Evolutionary conservation across 1,140 invertebrate species (phyloP).

Genomic region (Littorina saxatilis): DNA sequence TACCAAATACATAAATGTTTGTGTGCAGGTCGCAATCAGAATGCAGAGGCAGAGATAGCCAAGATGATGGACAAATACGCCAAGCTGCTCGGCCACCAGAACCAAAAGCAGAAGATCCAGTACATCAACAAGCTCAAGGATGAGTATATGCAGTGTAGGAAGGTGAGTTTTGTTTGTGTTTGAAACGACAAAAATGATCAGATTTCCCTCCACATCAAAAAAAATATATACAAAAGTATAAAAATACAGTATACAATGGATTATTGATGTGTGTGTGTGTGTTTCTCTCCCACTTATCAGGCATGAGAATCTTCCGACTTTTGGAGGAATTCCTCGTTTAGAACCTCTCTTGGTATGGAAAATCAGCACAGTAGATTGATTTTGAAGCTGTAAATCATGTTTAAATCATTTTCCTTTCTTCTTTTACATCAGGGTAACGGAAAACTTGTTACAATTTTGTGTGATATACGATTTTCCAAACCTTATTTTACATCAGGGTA

Average conservation of each 20-base stretch:
- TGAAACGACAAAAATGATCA: constrained; percentile 1
- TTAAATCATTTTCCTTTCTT: too few relatives aligned
- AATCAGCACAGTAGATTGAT: too few relatives aligned
- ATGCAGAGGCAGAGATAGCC: constrained; percentile 76
- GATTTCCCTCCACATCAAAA: not conserved
- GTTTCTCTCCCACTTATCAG: not conserved
- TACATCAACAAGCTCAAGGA: constrained; percentile 81
- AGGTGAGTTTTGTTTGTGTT: constrained; percentile 72
- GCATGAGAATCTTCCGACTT: not conserved
- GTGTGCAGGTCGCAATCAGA: constrained; percentile 54
- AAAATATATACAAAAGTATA: too few relatives aligned
- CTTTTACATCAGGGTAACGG: too few relatives aligned
- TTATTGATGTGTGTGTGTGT: not conserved
- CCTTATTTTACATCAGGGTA: too few relatives aligned
- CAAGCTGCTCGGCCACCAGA: constrained; percentile 82
- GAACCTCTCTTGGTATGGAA: too few relatives aligned
- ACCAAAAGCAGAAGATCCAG: constrained; percentile 83
- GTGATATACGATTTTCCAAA: too few relatives aligned
- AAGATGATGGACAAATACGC: constrained; percentile 80
- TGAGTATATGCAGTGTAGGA: constrained; percentile 78
- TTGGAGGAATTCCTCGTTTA: too few relatives aligned
- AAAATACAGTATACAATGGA: not conserved
- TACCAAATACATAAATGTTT: too few relatives aligned
- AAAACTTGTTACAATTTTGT: too few relatives aligned
- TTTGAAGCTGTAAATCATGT: too few relatives aligned